A percentile compares a stretch with the other conserved stretches of the same genome.
These are phyloP conservation scores for Miopithecus talapoin DNA, from an alignment of 2,797 vertebrate species.

Conservation along the genomic window DNA sequence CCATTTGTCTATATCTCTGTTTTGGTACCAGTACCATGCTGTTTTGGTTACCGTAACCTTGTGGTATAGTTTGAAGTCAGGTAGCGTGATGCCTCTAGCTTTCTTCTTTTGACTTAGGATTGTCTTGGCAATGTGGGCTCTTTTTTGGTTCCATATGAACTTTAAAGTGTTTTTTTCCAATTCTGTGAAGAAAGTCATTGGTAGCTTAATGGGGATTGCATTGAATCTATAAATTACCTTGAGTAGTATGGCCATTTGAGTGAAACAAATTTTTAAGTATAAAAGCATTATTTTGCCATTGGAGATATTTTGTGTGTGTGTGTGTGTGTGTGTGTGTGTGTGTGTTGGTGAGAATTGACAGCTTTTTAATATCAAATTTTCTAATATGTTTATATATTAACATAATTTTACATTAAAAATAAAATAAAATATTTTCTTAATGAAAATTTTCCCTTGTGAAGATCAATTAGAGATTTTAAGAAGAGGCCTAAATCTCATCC, in stretches of 20 bases:
- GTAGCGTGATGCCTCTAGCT: too few relatives aligned
- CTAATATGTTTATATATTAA: background rate
- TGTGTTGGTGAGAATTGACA: background rate
- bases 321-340: background rate
- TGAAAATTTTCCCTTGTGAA: background rate
- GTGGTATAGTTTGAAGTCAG: too few relatives aligned
- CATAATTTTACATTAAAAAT: background rate
- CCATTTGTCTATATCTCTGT: too few relatives aligned
- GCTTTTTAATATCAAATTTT: background rate
- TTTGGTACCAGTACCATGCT: too few relatives aligned
- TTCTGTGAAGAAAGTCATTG: too few relatives aligned
- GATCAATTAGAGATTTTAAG: background rate
- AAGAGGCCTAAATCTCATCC: background rate
- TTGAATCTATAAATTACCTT: too few relatives aligned
- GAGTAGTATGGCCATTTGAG: background rate
- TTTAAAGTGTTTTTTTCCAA: too few relatives aligned
- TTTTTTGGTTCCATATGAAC: too few relatives aligned
- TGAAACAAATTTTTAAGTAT: background rate
- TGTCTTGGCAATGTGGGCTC: too few relatives aligned
- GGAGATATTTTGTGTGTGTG: background rate
- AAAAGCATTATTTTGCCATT: background rate
- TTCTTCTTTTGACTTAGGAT: too few relatives aligned
- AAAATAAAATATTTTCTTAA: slow-evolving; percentile 27
- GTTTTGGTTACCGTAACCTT: too few relatives aligned
- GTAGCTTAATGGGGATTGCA: too few relatives aligned